Conservation (phyloP, 1,140 invertebrate species). For the Lasioglossum baleicum region DNA sequence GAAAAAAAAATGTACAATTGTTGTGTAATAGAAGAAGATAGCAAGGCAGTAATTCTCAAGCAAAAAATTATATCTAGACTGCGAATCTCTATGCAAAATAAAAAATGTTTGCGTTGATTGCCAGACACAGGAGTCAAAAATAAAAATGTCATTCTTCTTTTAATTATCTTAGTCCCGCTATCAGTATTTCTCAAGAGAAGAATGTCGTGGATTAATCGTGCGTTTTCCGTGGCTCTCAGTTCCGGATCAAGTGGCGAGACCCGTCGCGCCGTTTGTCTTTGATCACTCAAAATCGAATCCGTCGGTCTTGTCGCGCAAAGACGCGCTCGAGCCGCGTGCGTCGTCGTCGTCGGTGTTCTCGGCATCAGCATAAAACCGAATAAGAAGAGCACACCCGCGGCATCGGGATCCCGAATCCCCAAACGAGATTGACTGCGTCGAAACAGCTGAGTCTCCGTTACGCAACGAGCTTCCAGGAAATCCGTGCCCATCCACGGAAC, state of each 20-base stretch:
- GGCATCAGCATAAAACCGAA: conserved; percentile 27
- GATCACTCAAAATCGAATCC: conserved; percentile 27
- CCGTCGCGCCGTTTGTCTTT: conserved; percentile 18
- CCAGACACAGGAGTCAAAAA: too few relatives aligned
- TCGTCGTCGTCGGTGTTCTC: neutral
- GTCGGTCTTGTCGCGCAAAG: neutral
- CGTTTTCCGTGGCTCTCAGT: neutral
- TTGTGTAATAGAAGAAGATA: too few relatives aligned
- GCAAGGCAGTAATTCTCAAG: too few relatives aligned
- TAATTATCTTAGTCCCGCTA: too few relatives aligned
- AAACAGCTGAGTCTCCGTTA: conserved; percentile 55
- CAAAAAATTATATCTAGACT: too few relatives aligned
- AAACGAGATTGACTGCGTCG: conserved; percentile 45
- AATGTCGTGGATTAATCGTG: too few relatives aligned
- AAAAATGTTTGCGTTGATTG: too few relatives aligned
- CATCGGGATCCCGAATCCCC: conserved; percentile 15
- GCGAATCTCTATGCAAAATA: too few relatives aligned
- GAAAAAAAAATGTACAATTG: too few relatives aligned
- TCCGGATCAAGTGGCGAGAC: neutral
- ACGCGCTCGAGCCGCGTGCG: neutral
- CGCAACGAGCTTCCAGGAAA: conserved; percentile 34
- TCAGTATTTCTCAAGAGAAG: too few relatives aligned
- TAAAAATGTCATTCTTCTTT: too few relatives aligned
- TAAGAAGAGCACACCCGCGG: conserved; percentile 23
- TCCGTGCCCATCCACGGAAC: neutral